phyloP scores from a whole-genome alignment of 1,140 invertebrate species.

The Euschistus heros region DNA sequence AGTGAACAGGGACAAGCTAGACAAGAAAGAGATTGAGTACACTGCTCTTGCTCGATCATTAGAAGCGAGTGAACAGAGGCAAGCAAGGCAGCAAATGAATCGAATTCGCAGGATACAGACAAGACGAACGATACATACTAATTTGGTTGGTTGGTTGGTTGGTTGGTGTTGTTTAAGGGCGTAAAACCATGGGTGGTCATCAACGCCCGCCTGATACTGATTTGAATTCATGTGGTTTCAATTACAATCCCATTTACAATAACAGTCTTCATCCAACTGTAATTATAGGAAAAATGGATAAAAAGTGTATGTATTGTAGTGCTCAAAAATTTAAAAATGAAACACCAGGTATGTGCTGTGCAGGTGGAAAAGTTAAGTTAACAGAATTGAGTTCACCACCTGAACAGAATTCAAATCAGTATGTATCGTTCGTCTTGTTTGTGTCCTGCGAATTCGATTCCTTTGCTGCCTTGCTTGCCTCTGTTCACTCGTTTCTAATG shows the following conservation, averaged over 20 bases:
- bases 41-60: background rate
- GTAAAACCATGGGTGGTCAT: too few relatives aligned
- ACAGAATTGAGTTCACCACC: too few relatives aligned
- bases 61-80: background rate
- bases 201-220: too few relatives aligned
- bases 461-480: too few relatives aligned
- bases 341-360: too few relatives aligned
- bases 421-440: slow-evolving; percentile 2
- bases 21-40: background rate
- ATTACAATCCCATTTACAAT: slow-evolving; percentile 14
- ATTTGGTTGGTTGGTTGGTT: too few relatives aligned
- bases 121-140: slow-evolving; percentile 6
- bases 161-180: too few relatives aligned
- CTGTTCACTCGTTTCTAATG: too few relatives aligned
- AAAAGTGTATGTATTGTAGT: background rate
- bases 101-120: slow-evolving; percentile 2
- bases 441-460: slow-evolving; percentile 8
- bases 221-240: slow-evolving; percentile 13
- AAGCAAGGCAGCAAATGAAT: slow-evolving; percentile 7
- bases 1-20: background rate
- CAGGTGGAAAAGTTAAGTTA: too few relatives aligned
- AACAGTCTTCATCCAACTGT: slow-evolving; percentile 1
- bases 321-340: too few relatives aligned
- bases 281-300: background rate
- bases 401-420: too few relatives aligned